Evolutionary conservation across 2,888 invertebrate species (phyloP).

Genomic region (Xestia ashworthii): DNA sequence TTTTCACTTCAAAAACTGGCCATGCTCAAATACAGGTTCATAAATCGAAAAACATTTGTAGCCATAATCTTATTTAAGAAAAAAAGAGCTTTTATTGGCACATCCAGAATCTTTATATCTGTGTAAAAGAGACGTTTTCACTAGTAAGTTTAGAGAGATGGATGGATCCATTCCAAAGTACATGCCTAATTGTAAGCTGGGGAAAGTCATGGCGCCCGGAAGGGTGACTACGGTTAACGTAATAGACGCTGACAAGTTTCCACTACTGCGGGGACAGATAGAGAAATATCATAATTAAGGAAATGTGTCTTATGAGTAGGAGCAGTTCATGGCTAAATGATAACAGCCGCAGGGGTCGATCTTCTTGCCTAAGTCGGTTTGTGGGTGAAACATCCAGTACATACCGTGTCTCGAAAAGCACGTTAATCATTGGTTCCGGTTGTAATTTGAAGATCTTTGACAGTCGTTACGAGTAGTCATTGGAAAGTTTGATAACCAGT

Average conservation of each 20-base stretch:
- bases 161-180: conserved; percentile 82
- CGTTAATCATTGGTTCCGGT: neutral
- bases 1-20: neutral
- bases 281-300: conserved; percentile 44
- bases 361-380: neutral
- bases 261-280: conserved; percentile 38
- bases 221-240: conserved; percentile 64
- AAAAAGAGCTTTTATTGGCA: neutral
- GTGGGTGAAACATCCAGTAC: neutral
- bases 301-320: neutral
- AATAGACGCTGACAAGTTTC: conserved; percentile 64
- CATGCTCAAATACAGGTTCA: neutral
- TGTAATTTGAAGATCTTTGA: no score
- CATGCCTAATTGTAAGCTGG: conserved; percentile 80
- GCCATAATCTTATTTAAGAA: neutral
- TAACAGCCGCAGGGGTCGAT: neutral
- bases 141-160: conserved; percentile 80
- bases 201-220: conserved; percentile 61
- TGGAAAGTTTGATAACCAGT: neutral
- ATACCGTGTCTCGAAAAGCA: neutral
- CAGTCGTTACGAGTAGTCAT: no score
- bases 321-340: neutral
- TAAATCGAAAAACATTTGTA: neutral
- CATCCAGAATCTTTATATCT: conserved; percentile 53
- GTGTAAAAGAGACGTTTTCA: conserved; percentile 71